Conservation (phyloP, 2,888 invertebrate genomes). For the Polydrusus pterygomalis region DNA sequence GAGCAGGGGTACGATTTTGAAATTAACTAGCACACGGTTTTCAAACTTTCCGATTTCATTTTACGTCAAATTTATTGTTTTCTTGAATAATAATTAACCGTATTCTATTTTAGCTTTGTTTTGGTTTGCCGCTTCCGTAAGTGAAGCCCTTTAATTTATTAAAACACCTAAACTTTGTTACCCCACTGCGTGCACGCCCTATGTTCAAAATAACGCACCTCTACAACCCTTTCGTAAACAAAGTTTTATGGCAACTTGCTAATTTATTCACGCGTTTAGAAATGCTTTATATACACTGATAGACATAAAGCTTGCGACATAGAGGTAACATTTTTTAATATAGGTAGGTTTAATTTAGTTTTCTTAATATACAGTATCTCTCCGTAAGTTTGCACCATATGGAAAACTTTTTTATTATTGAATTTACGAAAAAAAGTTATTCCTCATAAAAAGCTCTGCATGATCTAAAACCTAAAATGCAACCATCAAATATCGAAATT, state of each 20-base stretch:
- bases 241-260: slow-evolving; percentile 13
- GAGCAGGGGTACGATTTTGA: no score
- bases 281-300: slow-evolving; percentile 13
- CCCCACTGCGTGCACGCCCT: slow-evolving; percentile 4
- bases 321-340: no score
- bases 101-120: not conserved
- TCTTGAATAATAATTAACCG: slow-evolving; percentile 5
- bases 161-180: slow-evolving; percentile 20
- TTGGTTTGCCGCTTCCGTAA: slow-evolving; percentile 6
- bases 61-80: not conserved
- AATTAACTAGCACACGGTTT: not conserved
- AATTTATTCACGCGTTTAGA: slow-evolving; percentile 21
- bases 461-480: no score
- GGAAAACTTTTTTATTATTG: no score
- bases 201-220: slow-evolving; percentile 21
- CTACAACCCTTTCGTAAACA: slow-evolving; percentile 26
- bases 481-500: no score
- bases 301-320: no score
- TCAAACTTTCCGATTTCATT: not conserved
- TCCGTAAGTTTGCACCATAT: no score
- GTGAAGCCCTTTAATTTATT: slow-evolving; percentile 19
- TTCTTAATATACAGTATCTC: no score
- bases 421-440: no score
- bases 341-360: no score
- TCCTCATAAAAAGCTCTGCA: no score